Percentiles rank a stretch among this genome's conserved stretches.
phyloP scores from a whole-genome alignment of 2,888 invertebrate genomes.

The Drosophila histrio region DNA sequence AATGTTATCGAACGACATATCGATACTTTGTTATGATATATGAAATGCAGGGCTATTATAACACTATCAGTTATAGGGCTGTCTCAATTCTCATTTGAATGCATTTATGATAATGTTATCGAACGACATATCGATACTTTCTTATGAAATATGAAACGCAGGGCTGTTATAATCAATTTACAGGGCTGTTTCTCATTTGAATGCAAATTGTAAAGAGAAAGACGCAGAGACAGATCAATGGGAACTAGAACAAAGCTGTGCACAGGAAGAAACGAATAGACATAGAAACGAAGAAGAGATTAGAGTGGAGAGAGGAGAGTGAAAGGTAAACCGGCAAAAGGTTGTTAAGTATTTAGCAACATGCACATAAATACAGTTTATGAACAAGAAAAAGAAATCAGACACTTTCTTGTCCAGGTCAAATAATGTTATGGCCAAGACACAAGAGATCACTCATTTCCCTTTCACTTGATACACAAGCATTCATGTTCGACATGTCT shows the following conservation, averaged over 20 bases:
- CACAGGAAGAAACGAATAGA: not conserved
- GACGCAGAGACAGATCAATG: not conserved
- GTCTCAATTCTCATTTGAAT: not conserved
- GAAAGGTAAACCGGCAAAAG: slow-evolving; percentile 32
- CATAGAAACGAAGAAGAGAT: not conserved
- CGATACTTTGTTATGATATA: not conserved
- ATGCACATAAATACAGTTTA: slow-evolving; percentile 13
- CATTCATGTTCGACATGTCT: not conserved
- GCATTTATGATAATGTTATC: not conserved
- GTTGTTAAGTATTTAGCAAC: slow-evolving; percentile 21
- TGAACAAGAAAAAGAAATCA: slow-evolving; percentile 48
- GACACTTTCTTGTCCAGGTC: slow-evolving; percentile 48
- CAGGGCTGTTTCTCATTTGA: not conserved
- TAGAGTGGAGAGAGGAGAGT: slow-evolving; percentile 18
- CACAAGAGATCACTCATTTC: slow-evolving; percentile 43
- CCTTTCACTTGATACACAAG: slow-evolving; percentile 43
- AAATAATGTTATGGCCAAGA: slow-evolving; percentile 35
- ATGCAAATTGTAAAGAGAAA: not conserved
- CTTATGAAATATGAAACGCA: not conserved
- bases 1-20: not conserved
- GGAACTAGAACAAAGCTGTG: not conserved
- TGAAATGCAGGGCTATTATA: not conserved
- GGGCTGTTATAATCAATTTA: not conserved
- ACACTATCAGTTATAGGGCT: not conserved
- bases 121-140: not conserved